Percentiles rank a stretch among this genome's conserved stretches.
Conservation (phyloP, 2,888 invertebrate genomes). For the Agonopterix subpropinquella region DNA sequence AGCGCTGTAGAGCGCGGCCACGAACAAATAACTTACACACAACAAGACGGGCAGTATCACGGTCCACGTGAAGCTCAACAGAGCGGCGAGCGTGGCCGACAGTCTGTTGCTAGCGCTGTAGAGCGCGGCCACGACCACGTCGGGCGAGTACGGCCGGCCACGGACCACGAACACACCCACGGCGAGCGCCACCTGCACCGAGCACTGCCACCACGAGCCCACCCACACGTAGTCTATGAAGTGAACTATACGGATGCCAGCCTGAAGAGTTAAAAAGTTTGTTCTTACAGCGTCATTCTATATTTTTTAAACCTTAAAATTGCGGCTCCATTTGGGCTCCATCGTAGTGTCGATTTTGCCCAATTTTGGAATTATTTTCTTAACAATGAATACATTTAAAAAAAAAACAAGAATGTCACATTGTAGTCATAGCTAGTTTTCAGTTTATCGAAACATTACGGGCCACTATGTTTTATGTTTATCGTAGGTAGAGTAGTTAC, state of each 20-base stretch:
- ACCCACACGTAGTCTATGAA: slow-evolving; percentile 90
- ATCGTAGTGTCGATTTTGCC: too few species aligned
- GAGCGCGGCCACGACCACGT: slow-evolving; percentile 74
- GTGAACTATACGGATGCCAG: slow-evolving; percentile 88
- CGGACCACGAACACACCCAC: slow-evolving; percentile 91
- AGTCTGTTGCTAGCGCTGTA: slow-evolving; percentile 47
- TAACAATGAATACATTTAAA: too few species aligned
- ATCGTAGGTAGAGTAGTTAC: too few species aligned
- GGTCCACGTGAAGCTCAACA: slow-evolving; percentile 91
- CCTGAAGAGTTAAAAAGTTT: slow-evolving; percentile 36
- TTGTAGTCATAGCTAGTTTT: too few species aligned
- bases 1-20: slow-evolving; percentile 65
- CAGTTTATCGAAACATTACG: too few species aligned
- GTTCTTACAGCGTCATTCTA: too few species aligned
- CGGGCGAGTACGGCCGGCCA: slow-evolving; percentile 90
- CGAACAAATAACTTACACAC: slow-evolving; percentile 74
- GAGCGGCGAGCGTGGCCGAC: slow-evolving; percentile 74
- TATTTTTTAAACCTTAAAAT: too few species aligned
- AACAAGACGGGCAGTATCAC: slow-evolving; percentile 88
- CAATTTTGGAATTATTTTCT: too few species aligned
- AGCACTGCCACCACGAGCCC: slow-evolving; percentile 91
- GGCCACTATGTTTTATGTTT: too few species aligned
- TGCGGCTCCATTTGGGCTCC: too few species aligned
- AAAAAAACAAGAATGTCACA: too few species aligned
- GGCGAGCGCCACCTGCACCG: slow-evolving; percentile 84